Base-by-base conservation (phyloP, 1,140 invertebrate genomes). In the Contarinia nasturtii region DNA sequence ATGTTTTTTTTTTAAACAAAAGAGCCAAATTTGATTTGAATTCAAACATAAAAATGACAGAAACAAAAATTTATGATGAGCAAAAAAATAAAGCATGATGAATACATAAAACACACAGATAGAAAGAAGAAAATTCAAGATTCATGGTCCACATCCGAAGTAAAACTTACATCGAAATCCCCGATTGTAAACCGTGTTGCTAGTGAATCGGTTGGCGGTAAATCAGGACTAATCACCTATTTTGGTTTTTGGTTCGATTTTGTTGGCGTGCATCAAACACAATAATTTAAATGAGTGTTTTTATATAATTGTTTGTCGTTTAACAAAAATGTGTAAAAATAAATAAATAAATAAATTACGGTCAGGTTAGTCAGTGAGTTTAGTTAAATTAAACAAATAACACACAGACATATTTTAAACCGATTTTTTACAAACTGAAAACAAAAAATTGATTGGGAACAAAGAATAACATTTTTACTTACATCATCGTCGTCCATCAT, bases 401-500 rank as follows among this genome's bases (percentile, higher is more conserved):
- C 14, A n/a, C 12, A 38, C 36, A 38, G 14, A 38, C 17, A 5
- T 14, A 38, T 38, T 14, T 3, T 14, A n/a, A n/a, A 14, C 36
- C 36, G 17, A 38, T 38, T n/a, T n/a, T 27, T 27, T 8, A 34
- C 12, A 38, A 14, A 38, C 12, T 14, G 33, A 38, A 38, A 38
- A 38, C 36, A 38, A 17, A n/a, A 38, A 5, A 38, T 5, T 4
- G 12, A n/a, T 38, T 38, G 5, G 4, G 2, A 38, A n/a, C 12
- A n/a, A 38, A 38, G 3, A 27, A 27, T 3, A 27, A 27, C 4
- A 18, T 5, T 20, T 38, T 18, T 21, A 81, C 81, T 82, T 64
- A 88, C 84, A 67, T 89, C 86, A 59, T 88, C 85, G 22, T 74
- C 77, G 53, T 72, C 72, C 68, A 90, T 88, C 86, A 89, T 89